Percentiles rank a stretch among this genome's conserved stretches.
Evolutionary conservation across 2,888 invertebrate species (phyloP).

Genomic region (Tetheella fluctuosa): DNA sequence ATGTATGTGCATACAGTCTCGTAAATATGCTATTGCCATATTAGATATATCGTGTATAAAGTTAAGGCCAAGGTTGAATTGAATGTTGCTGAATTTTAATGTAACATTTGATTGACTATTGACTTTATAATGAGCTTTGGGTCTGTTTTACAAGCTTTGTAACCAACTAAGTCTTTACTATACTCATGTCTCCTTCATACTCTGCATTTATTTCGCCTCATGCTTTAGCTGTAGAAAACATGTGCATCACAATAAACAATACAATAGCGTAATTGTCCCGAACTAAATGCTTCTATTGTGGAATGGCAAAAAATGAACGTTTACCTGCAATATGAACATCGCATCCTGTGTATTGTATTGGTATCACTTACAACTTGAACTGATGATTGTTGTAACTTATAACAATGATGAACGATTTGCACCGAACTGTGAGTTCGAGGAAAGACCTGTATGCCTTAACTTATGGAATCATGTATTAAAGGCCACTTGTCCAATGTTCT

Average conservation of each 20-base stretch:
- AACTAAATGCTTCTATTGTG: slow-evolving; percentile 25
- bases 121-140: background rate
- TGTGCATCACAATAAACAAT: slow-evolving; percentile 13
- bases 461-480: no score
- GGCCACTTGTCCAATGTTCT: no score
- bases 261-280: slow-evolving; percentile 31
- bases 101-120: background rate
- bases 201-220: slow-evolving; percentile 2
- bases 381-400: no score
- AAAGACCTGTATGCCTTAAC: background rate
- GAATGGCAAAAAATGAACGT: slow-evolving; percentile 51
- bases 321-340: slow-evolving; percentile 48
- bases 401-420: slow-evolving; percentile 35
- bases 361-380: slow-evolving; percentile 29
- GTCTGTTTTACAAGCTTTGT: background rate
- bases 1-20: no score
- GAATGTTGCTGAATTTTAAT: background rate
- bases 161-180: background rate
- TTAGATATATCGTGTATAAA: background rate
- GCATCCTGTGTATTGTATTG: slow-evolving; percentile 61
- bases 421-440: background rate
- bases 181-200: background rate
- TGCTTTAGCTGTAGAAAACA: background rate
- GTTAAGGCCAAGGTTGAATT: background rate
- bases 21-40: background rate